phyloP scores from a whole-genome alignment of 2,888 invertebrate genomes.

The Hirudinaria manillensis region DNA sequence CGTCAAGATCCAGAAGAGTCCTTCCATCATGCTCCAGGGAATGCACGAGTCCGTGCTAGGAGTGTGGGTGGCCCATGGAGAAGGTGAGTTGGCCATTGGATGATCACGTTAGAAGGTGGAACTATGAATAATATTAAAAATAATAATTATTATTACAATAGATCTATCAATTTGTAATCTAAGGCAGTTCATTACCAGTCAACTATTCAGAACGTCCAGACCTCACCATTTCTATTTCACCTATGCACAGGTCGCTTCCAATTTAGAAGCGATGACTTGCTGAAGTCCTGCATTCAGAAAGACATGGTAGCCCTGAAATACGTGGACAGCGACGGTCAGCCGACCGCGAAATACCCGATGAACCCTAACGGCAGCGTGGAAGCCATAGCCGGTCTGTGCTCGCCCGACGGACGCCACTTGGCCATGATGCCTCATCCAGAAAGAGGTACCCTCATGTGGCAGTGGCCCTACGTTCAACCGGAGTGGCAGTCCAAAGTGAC shows the following conservation, averaged over 20 bases:
- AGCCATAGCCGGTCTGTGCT: conserved; percentile 84
- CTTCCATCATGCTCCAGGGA: conserved; percentile 78
- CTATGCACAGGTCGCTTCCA: conserved; percentile 53
- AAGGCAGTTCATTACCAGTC: neutral
- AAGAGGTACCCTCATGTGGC: conserved; percentile 80
- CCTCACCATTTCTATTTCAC: neutral
- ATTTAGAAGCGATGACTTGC: conserved; percentile 54
- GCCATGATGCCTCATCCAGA: conserved; percentile 99
- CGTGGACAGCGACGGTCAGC: conserved; percentile 70
- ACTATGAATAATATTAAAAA: neutral
- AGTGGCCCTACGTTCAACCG: conserved; percentile 62
- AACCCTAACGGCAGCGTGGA: conserved; percentile 68
- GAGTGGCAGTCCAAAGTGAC: conserved; percentile 48
- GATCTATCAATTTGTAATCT: neutral
- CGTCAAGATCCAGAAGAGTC: conserved; percentile 66
- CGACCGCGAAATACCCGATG: conserved; percentile 70
- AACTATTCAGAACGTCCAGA: neutral
- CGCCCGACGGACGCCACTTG: conserved; percentile 81
- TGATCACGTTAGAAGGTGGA: neutral
- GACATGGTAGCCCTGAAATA: conserved; percentile 74
- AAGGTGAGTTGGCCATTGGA: conserved; percentile 61
- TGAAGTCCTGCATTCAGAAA: conserved; percentile 50
- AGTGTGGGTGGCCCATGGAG: conserved; percentile 93
- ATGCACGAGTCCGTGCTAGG: conserved; percentile 85
- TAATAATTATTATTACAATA: neutral